These are phyloP conservation scores for Lasioglossum baleicum DNA, from an alignment of 1,140 invertebrate genomes.

Conservation along the genomic window DNA sequence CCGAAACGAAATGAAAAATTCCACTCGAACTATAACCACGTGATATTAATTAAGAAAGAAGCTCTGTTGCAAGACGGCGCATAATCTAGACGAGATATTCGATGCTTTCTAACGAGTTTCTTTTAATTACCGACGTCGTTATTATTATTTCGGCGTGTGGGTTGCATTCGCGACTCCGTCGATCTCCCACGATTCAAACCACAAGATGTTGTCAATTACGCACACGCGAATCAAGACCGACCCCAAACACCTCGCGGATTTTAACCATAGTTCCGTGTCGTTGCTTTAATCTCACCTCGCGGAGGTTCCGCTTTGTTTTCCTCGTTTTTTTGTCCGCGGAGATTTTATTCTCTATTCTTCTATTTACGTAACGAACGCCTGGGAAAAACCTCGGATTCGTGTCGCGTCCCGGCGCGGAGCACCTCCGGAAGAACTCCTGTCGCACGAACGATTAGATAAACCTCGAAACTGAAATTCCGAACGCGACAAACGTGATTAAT, in stretches of 20 bases:
- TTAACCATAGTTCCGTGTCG: background rate
- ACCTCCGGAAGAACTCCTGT: background rate
- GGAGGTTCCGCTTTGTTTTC: background rate
- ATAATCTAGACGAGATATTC: no score
- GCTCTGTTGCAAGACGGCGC: no score
- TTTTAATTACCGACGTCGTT: background rate
- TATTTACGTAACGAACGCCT: constrained; percentile 15
- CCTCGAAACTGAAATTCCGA: background rate
- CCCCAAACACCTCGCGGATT: background rate
- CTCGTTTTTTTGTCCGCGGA: background rate
- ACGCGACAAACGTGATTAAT: background rate
- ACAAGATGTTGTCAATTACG: background rate
- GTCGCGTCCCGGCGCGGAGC: background rate
- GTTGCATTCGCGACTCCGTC: background rate
- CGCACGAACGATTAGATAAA: background rate
- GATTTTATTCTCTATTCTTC: background rate
- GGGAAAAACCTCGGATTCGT: background rate
- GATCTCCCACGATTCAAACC: background rate
- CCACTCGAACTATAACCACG: no score
- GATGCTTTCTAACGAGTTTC: background rate
- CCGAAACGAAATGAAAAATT: background rate
- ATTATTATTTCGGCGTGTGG: background rate
- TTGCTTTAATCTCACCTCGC: background rate
- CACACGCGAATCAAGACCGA: background rate
- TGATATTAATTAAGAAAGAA: no score